These are phyloP conservation scores for Argynnis bischoffii DNA, from an alignment of 2,888 invertebrate species.

Conservation along the genomic window DNA sequence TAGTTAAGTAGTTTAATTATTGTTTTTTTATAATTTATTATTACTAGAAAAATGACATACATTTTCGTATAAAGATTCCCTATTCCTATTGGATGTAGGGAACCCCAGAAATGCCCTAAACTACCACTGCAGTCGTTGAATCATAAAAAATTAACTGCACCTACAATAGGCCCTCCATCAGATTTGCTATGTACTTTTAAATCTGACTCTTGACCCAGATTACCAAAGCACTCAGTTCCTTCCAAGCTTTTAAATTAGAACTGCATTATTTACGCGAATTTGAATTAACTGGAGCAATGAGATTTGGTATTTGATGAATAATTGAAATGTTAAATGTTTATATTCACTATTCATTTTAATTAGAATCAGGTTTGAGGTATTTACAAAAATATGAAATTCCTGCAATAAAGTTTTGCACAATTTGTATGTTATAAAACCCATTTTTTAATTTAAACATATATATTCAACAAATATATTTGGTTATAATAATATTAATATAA, in stretches of 20 bases:
- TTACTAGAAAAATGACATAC: too few species aligned
- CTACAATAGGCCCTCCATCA: conserved; percentile 25
- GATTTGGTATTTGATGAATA: conserved; percentile 8
- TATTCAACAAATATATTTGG: too few species aligned
- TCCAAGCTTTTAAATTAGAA: conserved; percentile 31
- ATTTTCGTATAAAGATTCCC: background rate
- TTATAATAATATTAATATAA: too few species aligned
- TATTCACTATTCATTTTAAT: background rate
- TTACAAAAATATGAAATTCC: too few species aligned
- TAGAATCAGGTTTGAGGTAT: too few species aligned
- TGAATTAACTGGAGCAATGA: conserved; percentile 22
- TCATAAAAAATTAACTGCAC: conserved; percentile 19
- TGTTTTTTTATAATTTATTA: too few species aligned
- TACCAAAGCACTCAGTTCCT: conserved; percentile 30
- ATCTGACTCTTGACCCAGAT: conserved; percentile 33
- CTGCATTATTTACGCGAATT: conserved; percentile 29
- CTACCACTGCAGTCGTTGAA: conserved; percentile 13
- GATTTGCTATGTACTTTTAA: conserved; percentile 28
- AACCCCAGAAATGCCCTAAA: background rate
- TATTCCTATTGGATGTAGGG: background rate
- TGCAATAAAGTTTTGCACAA: too few species aligned
- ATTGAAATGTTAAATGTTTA: conserved; percentile 1
- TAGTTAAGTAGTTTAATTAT: too few species aligned
- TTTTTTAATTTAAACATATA: too few species aligned
- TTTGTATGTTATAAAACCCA: too few species aligned